phyloP scores from a whole-genome alignment of 2,888 invertebrate species.

The Mythimna pallens region DNA sequence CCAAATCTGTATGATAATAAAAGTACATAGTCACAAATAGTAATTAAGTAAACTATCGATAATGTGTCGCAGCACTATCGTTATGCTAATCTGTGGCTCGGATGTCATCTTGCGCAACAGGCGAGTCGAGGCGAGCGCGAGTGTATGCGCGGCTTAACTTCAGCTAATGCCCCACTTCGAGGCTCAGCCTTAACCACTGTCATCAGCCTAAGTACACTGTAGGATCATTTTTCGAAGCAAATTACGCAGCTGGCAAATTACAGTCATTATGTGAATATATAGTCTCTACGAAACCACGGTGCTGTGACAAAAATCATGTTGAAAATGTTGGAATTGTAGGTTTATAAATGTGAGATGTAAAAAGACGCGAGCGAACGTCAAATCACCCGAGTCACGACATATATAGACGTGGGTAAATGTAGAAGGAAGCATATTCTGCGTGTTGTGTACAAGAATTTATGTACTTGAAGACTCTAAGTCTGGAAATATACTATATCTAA shows the following conservation, averaged over 20 bases:
- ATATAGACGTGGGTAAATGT: slow-evolving; percentile 7
- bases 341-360: slow-evolving; percentile 36
- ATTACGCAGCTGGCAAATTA: slow-evolving; percentile 66
- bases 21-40: neutral
- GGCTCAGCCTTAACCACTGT: slow-evolving; percentile 74
- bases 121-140: slow-evolving; percentile 79
- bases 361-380: slow-evolving; percentile 24
- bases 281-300: slow-evolving; percentile 46
- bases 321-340: slow-evolving; percentile 51
- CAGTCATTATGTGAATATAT: slow-evolving; percentile 61
- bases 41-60: slow-evolving; percentile 51
- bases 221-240: slow-evolving; percentile 68
- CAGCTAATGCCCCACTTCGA: slow-evolving; percentile 79
- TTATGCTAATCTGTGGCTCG: slow-evolving; percentile 87
- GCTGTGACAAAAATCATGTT: slow-evolving; percentile 59
- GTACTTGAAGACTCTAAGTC: neutral
- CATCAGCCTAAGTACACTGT: slow-evolving; percentile 68
- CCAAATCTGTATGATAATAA: neutral
- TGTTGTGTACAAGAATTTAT: slow-evolving; percentile 18
- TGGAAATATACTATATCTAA: neutral
- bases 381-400: slow-evolving; percentile 11
- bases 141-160: slow-evolving; percentile 84
- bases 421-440: neutral
- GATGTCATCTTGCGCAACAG: slow-evolving; percentile 90
- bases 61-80: slow-evolving; percentile 76